These are phyloP conservation scores for Ruditapes philippinarum DNA, from an alignment of 1,140 invertebrate species.

Conservation along the genomic window DNA sequence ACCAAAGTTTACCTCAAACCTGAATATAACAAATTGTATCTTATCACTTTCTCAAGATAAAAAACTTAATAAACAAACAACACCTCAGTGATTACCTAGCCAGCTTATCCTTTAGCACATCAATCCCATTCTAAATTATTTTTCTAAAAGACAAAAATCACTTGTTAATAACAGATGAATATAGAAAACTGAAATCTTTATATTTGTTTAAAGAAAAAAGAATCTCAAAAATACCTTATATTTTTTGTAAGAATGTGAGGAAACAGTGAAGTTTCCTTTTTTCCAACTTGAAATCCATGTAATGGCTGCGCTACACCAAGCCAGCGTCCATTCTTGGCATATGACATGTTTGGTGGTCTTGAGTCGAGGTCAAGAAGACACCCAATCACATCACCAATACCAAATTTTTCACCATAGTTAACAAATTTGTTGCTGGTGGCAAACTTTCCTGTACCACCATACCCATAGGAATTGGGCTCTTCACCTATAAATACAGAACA, in stretches of 20 bases:
- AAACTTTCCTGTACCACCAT: constrained; percentile 94
- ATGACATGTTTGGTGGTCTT: constrained; percentile 90
- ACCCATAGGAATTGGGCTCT: constrained; percentile 93
- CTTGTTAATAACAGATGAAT: too few species aligned
- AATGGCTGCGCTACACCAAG: constrained; percentile 89
- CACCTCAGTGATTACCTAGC: too few species aligned
- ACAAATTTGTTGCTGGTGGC: constrained; percentile 92
- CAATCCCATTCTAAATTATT: too few species aligned
- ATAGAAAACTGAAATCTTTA: too few species aligned
- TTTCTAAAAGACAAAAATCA: too few species aligned
- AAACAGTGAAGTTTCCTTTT: constrained; percentile 90
- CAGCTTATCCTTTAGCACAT: too few species aligned
- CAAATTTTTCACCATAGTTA: constrained; percentile 92
- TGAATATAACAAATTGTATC: constrained; percentile 73
- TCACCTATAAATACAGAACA: constrained; percentile 88
- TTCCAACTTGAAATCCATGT: constrained; percentile 86
- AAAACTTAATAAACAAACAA: too few species aligned
- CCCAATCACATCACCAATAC: constrained; percentile 93
- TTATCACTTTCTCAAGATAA: too few species aligned
- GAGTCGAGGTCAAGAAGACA: constrained; percentile 90
- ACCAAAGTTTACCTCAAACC: constrained; percentile 95
- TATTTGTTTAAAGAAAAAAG: too few species aligned
- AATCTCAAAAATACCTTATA: constrained; percentile 88
- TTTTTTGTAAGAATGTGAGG: constrained; percentile 97
- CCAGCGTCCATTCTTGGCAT: constrained; percentile 94